Evolutionary conservation across 2,113 vertebrate species (phyloP), one percentile per base, ranked within the genome.

Genomic region (Trochalopteron elliotii): DNA sequence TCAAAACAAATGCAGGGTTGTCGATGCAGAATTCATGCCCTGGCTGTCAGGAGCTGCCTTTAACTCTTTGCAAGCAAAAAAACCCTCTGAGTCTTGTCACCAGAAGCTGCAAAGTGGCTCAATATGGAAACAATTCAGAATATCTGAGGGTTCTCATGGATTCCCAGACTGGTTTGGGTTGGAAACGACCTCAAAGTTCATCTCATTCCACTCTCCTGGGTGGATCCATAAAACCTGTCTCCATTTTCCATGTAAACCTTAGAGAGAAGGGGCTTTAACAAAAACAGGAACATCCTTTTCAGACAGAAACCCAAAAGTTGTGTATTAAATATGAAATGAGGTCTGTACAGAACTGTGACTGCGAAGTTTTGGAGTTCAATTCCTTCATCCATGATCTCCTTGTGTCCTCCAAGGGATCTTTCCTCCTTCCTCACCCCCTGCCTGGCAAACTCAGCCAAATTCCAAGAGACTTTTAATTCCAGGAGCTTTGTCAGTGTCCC

Each of bases 1-100:
- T 95, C 93, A 97, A 97, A 97, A 96, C 84, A 97, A 97, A 97
- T 86, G 87, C 90, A 96, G 77, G 45, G 83, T 57, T 33, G 67
- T 70, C 74, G 65, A 18, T 22, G 81, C 22, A 86, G 84, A 61
- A 79, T 76, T 90, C 71, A 12, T 44, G 76, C 28, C 72, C 83
- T 0, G 37, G 30, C 53, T 83, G 91, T 40, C 78, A 83, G 47
- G 65, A 96, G 71, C 79, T 59, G 50, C 57, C 3, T 84, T 96
- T 94, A 97, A 96, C 94, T 95, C 94, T 95, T 95, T 82, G 75
- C 37, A 28, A 80, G 55, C 35, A 67, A 82, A 93, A 94, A 21
- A 37, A 53, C 16, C 28, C 47, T 55, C 45, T 2, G 30, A 72
- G 28, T 53, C 5, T n/a, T 15, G 11, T 44, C 61, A 42, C 47